Base-by-base conservation (phyloP, 2,797 vertebrate genomes). In the Craterocephalus amniculus region DNA sequence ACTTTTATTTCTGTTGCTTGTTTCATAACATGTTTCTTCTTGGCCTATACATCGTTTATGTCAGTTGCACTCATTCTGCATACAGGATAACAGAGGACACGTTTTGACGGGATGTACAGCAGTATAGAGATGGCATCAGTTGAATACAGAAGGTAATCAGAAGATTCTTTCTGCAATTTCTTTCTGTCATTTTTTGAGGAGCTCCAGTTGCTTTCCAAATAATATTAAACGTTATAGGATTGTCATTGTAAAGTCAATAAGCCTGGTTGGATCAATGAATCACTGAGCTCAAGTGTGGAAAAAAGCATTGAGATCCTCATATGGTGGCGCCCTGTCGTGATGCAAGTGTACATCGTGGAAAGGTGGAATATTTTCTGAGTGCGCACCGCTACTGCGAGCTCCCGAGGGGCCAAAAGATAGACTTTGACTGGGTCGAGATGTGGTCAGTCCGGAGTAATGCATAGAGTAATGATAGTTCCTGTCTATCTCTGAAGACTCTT, bases 391-490 rank as follows among this genome's bases (percentile, higher is more conserved):
- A 38, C 89, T 77, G 87, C 97, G 96, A 88, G 95, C 91, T 57
- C 95, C 97, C 27, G 96, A 90, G 27, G 97, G 94, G 35, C 96
- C 96, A 74, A 96, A 97, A 16, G 95, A 89, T 79, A 98, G 67
- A 83, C 95, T 93, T 79, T 96, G 96, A 7, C 94, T 90, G 70
- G 96, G 92, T 22, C 97, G 93, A 72, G 97, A 93, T 16, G 94
- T 91, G 77, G 94, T 94, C 85, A 97, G 94, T 89, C 95, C 94
- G 78, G 96, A 95, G 91, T 98, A 99, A 94, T 98, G 97, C 96
- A 99, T 97, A 96, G 97, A 97, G 90, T 98, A 99, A 76, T 97
- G 97, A 88, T 97, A 99, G 93, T 95, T 96, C 92, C 97, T 96
- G 83, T 99, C 98, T 31, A 95, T 90, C 88, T 99, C 96, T 0